Evolutionary conservation across 1,140 invertebrate species (phyloP), one percentile per base, ranked within the genome.

Genomic region (Chrysopa pallens): DNA sequence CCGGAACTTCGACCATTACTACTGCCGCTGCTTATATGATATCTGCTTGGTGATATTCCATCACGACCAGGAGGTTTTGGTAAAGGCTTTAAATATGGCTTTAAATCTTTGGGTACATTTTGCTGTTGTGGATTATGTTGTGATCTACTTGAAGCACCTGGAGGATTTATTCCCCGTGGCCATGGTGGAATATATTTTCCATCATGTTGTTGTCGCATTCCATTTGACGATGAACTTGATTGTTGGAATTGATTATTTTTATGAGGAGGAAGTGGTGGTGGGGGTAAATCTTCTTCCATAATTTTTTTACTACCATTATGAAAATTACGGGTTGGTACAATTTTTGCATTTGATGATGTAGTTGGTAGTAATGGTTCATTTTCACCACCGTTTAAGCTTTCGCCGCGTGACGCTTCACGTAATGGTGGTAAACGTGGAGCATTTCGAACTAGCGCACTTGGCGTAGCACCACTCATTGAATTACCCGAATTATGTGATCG

Each of bases 341-440:
- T 60, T 68, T 56, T 58, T 52, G 50, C 63, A 23, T 23, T 23
- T 66, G 50, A 67, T 66, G 53, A 51, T 64, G 65, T 64, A 28
- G 62, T 51, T 38, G 76, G 76, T 43, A 79, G 60, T 27, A 80
- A 58, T 13, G 77, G 77, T 57, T 80, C 77, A 52, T 68, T 74
- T 59, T 81, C 77, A 41, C 68, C 68, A 40, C 68, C 67, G 38
- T 66, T 64, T 40, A 63, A 64, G 48, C 49, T 45, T 42, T 56
- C 52, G 29, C 53, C 51, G 38, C 52, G 42, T 36, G 43, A 46
- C 12, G 51, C 48, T 46, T 57, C 57, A 15, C 54, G 50, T 17
- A 60, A 43, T 13, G 54, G 53, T 23, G 54, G 56, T 39, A 55
- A 46, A 40, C 57, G 51, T 23, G 56, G 52, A 6, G 52, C 52